These are phyloP conservation scores for Calidris pygmaea DNA, from an alignment of 2,113 vertebrate genomes.

Conservation along the genomic window DNA sequence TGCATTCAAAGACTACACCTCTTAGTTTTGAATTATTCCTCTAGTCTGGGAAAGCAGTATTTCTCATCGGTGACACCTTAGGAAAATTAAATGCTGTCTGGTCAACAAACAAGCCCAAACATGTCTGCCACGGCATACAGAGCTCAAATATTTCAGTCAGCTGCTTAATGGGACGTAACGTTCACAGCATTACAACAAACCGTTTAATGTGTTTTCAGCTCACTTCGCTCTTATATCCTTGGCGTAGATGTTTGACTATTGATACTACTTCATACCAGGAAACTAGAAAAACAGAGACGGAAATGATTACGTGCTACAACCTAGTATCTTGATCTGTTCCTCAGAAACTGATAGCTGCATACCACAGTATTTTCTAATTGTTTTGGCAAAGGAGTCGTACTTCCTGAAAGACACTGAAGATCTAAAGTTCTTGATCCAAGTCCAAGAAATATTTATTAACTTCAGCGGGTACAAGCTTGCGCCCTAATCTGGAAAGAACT, in stretches of 20 bases:
- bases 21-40: neutral
- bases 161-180: neutral
- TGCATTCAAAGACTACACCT: neutral
- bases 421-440: neutral
- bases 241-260: neutral
- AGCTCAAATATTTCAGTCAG: neutral
- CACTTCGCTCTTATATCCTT: neutral
- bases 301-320: neutral
- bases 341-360: neutral
- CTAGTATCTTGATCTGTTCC: neutral
- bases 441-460: neutral
- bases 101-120: constrained; percentile 56
- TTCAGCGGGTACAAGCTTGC: neutral
- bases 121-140: neutral
- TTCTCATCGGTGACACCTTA: neutral
- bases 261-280: neutral
- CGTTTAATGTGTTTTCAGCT: neutral
- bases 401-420: constrained; percentile 9
- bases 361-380: neutral
- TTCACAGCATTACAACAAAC: constrained; percentile 6
- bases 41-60: neutral
- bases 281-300: neutral
- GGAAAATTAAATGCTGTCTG: neutral
- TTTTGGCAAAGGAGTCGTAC: neutral
- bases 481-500: neutral